Evolutionary conservation across 2,888 invertebrate genomes (phyloP).

Genomic region (Mythimna ferrago): DNA sequence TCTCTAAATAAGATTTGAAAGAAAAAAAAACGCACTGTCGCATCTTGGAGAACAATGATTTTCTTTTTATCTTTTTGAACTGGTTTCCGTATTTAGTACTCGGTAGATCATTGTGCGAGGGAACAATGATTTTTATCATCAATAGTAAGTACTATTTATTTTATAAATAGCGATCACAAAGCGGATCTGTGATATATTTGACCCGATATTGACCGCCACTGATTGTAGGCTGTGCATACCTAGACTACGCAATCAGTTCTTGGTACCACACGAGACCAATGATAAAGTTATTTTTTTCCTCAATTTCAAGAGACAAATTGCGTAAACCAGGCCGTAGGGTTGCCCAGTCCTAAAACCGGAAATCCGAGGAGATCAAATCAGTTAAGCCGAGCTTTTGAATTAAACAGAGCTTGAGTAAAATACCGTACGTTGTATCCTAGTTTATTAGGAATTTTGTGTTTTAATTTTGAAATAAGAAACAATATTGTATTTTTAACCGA

Average conservation of each 20-base stretch:
- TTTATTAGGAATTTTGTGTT: background rate
- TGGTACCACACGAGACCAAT: background rate
- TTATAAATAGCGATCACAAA: slow-evolving; percentile 26
- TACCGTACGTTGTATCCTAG: background rate
- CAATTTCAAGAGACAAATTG: background rate
- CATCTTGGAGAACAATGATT: slow-evolving; percentile 4
- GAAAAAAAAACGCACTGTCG: background rate
- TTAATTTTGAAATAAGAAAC: no score
- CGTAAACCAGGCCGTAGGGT: background rate
- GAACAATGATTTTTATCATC: slow-evolving; percentile 2
- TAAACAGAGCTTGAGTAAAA: background rate
- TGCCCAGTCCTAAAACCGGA: background rate
- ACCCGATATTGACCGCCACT: slow-evolving; percentile 23
- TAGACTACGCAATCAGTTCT: slow-evolving; percentile 25
- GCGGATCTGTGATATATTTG: slow-evolving; percentile 31
- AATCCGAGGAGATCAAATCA: background rate
- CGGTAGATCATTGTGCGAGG: no score
- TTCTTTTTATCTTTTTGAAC: no score
- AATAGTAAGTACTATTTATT: slow-evolving; percentile 4
- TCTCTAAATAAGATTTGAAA: no score
- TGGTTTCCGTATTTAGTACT: no score
- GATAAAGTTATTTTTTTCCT: background rate
- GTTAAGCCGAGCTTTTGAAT: background rate
- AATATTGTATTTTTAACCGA: no score
- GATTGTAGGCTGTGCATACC: slow-evolving; percentile 15